Evolutionary conservation across 2,797 vertebrate genomes (phyloP).

Genomic region (Bryconaethiops microstoma): DNA sequence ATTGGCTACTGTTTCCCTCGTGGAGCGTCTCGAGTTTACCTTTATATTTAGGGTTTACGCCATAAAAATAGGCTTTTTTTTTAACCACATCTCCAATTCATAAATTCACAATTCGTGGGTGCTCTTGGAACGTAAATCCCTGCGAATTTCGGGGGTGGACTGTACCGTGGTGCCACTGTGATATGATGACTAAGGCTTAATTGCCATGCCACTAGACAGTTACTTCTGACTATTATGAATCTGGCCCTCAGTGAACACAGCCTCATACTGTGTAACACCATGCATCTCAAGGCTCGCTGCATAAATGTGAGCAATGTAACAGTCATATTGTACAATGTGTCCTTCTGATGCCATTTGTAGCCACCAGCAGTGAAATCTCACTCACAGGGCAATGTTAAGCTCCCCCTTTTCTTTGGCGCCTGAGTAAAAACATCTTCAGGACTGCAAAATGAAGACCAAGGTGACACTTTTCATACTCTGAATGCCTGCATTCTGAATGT

Average conservation of each 20-base stretch:
- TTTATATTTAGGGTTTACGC: too few species aligned
- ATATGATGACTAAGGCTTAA: too few species aligned
- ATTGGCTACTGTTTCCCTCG: too few species aligned
- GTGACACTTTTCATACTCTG: neutral
- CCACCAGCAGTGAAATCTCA: neutral
- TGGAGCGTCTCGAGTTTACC: too few species aligned
- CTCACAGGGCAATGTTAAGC: neutral
- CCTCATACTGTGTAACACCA: neutral
- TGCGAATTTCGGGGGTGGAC: too few species aligned
- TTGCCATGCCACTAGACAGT: too few species aligned
- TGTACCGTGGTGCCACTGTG: too few species aligned
- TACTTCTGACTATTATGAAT: too few species aligned
- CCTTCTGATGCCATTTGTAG: neutral
- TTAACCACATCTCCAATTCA: too few species aligned
- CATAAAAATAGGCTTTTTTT: too few species aligned
- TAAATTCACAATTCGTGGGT: too few species aligned
- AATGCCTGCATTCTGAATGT: neutral
- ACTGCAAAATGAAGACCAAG: conserved; percentile 7
- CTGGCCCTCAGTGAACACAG: neutral
- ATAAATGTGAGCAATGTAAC: conserved; percentile 1
- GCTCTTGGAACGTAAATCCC: too few species aligned
- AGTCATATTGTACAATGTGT: neutral
- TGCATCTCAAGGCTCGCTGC: neutral
- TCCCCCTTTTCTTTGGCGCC: neutral
- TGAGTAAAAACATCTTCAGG: neutral